Conservation (phyloP, 2,113 vertebrate genomes). For the Grammomys surdaster region DNA sequence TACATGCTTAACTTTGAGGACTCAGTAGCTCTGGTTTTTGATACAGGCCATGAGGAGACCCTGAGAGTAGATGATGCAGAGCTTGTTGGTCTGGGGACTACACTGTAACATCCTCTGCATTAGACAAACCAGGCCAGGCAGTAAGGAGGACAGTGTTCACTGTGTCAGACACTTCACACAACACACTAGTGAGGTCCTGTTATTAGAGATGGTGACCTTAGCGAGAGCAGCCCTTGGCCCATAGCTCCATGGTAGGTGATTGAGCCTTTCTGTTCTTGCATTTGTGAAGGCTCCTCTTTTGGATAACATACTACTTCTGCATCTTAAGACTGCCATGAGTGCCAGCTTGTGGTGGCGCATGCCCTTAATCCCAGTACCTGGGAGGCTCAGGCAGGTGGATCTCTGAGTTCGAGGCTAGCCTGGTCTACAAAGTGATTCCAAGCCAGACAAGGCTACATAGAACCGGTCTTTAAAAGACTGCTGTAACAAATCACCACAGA, state of each 20-base stretch:
- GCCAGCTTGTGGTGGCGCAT: background rate
- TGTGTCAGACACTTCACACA: background rate
- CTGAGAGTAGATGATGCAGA: background rate
- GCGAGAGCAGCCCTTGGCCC: no score
- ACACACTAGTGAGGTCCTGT: background rate
- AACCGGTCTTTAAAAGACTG: background rate
- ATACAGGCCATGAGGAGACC: background rate
- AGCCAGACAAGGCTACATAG: background rate
- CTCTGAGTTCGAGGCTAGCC: background rate
- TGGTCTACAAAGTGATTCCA: background rate
- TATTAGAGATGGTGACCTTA: background rate
- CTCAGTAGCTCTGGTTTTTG: background rate
- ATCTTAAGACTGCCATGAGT: background rate
- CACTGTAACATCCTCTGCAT: background rate
- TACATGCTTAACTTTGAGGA: accelerated
- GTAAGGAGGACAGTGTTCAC: background rate
- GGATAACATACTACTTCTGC: background rate
- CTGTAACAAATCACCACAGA: background rate
- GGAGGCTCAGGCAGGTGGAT: background rate
- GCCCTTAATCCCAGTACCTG: background rate
- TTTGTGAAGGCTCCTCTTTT: background rate
- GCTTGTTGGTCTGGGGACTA: background rate
- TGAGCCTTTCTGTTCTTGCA: background rate
- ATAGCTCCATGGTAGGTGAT: accelerated
- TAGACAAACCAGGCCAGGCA: background rate